Conservation (phyloP, 2,113 vertebrate genomes). For the Tonatia bakeri region DNA sequence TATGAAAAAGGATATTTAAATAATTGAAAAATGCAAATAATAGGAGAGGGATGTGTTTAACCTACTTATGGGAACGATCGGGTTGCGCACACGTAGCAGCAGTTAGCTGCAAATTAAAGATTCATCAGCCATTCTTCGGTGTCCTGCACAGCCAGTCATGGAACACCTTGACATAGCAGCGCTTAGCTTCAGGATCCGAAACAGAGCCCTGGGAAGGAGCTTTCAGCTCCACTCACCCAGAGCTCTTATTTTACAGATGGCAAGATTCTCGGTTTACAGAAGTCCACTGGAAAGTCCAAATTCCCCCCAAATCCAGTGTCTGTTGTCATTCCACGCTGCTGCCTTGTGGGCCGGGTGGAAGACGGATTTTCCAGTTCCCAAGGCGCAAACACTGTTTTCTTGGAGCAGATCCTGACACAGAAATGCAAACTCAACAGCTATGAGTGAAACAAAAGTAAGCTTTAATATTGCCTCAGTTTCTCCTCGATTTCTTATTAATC, state of each 20-base stretch:
- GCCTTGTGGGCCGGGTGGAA: neutral
- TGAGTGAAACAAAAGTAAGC: neutral
- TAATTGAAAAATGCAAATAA: slow-evolving; percentile 61
- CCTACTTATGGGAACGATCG: slow-evolving; percentile 37
- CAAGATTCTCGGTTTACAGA: neutral
- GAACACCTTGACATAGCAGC: neutral
- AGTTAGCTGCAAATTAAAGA: slow-evolving; percentile 48
- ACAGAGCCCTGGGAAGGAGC: neutral
- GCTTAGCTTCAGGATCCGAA: neutral
- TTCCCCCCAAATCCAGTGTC: neutral
- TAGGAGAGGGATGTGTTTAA: slow-evolving; percentile 44
- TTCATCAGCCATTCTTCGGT: neutral
- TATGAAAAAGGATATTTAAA: slow-evolving; percentile 44
- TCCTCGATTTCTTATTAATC: too few relatives aligned
- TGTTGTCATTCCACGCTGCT: neutral
- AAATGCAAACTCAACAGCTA: neutral
- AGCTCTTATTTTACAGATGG: neutral
- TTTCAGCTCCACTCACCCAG: neutral
- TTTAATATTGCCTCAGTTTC: neutral
- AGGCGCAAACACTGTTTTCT: neutral
- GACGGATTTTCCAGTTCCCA: neutral
- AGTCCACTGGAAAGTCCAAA: neutral
- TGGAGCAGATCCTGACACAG: neutral
- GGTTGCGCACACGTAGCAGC: slow-evolving; percentile 41
- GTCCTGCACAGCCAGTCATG: neutral